Base-by-base conservation (phyloP, 2,888 invertebrate genomes). In the Euphydryas editha region DNA sequence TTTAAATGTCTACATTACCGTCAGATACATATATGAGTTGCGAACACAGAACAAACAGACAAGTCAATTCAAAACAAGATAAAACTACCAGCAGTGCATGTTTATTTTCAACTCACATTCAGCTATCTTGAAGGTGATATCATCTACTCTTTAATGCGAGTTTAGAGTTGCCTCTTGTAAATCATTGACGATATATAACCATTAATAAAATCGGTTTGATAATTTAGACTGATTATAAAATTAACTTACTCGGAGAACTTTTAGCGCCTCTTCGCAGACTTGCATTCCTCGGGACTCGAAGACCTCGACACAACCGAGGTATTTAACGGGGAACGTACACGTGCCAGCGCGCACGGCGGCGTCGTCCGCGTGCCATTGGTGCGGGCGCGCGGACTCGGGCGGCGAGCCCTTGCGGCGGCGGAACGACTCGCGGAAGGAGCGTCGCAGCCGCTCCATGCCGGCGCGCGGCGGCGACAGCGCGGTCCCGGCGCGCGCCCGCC, bases 261-360 rank as follows among this genome's bases (percentile, higher is more conserved):
- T 99, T 71, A 99, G 94, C 59, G 99, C 99, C 89, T 99, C 99
- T 89, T 99, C 99, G 93, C 99, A 99, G 69, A 99, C 98, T 92
- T 99, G 98, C 99, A 99, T 99, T 59, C 99, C 99, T 82, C 99
- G 95, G 10, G 99, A 99, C 93, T 99, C 99, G 92, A 98, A 99
- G 46, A 99, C 99, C 93, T 99, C 99, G 57, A 99, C 98, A 88
- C 99, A 99, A 73, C 99, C 99, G 82, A 99, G 94, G 93, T 99
- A 99, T 95, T 99, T 99, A 77, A 99, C 99, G 75, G 97, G 96
- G 93, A 99, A 99, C 81, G 97, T 97, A 93, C 99, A 99, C 15
- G 98, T 98, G 72, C 99, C 99, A 63, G 97, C 96, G 55, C 99
- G 94, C 30, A 99, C 99, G 59, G 98, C 98, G 63, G 96, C 96